Evolutionary conservation across 2,113 vertebrate genomes (phyloP), one percentile per base, ranked within the genome.

Genomic region (Sylvietta virens): DNA sequence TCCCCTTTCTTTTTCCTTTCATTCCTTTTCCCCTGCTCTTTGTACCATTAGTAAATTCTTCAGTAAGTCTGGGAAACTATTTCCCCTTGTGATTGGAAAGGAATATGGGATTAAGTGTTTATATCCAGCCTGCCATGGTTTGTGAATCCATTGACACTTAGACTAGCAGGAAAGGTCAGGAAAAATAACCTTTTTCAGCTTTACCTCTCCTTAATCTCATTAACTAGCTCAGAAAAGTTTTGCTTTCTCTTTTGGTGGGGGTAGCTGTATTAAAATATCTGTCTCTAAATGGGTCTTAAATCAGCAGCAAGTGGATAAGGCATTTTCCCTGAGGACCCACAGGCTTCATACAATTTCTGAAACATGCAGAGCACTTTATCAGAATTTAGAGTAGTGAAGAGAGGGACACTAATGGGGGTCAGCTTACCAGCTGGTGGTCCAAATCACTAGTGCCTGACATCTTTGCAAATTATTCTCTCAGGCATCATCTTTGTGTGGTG

Each of bases 181-280:
- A 87, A 65, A 87, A 64, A 24, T 62, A 95, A 93, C 54, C 21
- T 92, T 94, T 95, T 88, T 85, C 89, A 87, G 76, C 30, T 90
- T 92, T 65, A 70, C 33, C 23, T 27, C 45, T 93, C 66, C 45
- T 94, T 95, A 93, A 87, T 92, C 60, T 95, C 65, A 90, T 90
- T 92, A 91, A 23, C 17, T 91, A 60, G 40, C 77, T 93, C 66
- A 65, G n/a, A 90, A 90, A 95, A 79, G 8, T 91, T 91, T 51
- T 78, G 35, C 45, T 65, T 76, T 93, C 56, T 86, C 60, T 85
- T 93, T 50, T 74, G 20, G 20, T 76, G 27, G 27, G 30, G 56
- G 58, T 74, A 82, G 13, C 15, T 71, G 18, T 74, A 44, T 73
- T 90, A 62, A 72, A 90, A 69, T 76, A 56, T 78, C 60, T 73